phyloP scores from a whole-genome alignment of 2,113 vertebrate species.

The Canis aureus region DNA sequence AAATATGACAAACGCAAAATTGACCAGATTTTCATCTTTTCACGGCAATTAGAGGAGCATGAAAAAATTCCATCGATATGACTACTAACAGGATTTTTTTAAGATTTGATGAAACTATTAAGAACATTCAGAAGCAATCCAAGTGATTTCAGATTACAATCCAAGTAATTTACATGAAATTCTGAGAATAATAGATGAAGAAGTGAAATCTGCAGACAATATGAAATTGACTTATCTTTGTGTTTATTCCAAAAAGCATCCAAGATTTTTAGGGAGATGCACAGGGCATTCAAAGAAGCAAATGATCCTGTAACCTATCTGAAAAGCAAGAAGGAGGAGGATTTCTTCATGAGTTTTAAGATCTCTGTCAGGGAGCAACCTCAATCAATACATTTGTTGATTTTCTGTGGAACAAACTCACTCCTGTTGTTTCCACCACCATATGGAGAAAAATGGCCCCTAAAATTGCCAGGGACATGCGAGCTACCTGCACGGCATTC shows the following conservation, averaged over 20 bases:
- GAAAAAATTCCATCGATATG: not conserved
- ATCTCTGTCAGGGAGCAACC: slow-evolving; percentile 84
- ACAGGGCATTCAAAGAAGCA: slow-evolving; percentile 73
- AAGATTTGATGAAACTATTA: not conserved
- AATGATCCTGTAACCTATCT: slow-evolving; percentile 83
- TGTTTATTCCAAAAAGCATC: slow-evolving; percentile 76
- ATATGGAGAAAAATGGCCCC: slow-evolving; percentile 78
- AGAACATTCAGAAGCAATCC: not conserved
- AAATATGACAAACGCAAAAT: slow-evolving; percentile 2
- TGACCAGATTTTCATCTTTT: too few relatives aligned
- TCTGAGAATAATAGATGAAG: slow-evolving; percentile 15
- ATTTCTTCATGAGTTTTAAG: slow-evolving; percentile 85
- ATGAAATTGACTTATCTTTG: slow-evolving; percentile 79
- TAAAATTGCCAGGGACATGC: slow-evolving; percentile 82
- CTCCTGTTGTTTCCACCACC: slow-evolving; percentile 40
- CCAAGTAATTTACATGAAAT: slow-evolving; percentile 78
- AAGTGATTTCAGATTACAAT: slow-evolving; percentile 67
- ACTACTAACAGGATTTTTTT: not conserved
- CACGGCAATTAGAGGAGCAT: not conserved
- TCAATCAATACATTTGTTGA: slow-evolving; percentile 83
- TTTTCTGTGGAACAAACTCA: slow-evolving; percentile 87
- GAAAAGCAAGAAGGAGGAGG: slow-evolving; percentile 77
- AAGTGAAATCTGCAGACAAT: slow-evolving; percentile 70
- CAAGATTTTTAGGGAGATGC: slow-evolving; percentile 78
- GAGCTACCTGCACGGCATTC: slow-evolving; percentile 80